Evolutionary conservation across 1,140 invertebrate species (phyloP), one percentile per base, ranked within the genome.

Genomic region (Lepidostoma basale): DNA sequence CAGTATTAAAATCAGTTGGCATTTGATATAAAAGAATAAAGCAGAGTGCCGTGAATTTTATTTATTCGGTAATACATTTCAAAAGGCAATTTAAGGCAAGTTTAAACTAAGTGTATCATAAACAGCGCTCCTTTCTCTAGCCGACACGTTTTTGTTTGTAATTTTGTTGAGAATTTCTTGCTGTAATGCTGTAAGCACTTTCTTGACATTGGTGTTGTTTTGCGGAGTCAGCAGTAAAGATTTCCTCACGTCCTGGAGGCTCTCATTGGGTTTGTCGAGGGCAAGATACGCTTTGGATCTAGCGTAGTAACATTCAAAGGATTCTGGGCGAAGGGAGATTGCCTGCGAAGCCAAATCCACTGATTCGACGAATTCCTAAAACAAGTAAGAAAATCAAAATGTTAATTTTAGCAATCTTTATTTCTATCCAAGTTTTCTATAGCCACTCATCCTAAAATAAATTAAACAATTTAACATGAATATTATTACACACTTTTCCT

Each of bases 251-350:
- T 86, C 85, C 1, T 84, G 82, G 2, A 85, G 74, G 0, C 85
- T 85, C 63, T 85, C 85, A 2, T 83, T 81, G 0, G 83, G 74
- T 20, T 77, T 75, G 67, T 84, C 82, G n/a, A 82, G 74, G 5
- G 95, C 93, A 66, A 95, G 84, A 54, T 89, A 88, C 5, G 94
- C 95, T 76, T 95, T 90, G 0, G 95, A 91, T 76, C 95, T 85
- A 1, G 94, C 93, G 78, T 97, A 97, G 75, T 90, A 95, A 1
- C 94, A 95, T 83, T 98, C 96, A 77, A 93, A 97, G 1, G 92
- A 96, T 74, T 91, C 88, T 3, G 92, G 89, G 73, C 92, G 91
- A 64, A 95, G 83, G 45, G 89, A 87, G 22, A 97, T 84, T 0
- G 93, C 95, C 79, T 94, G 88, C 39, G 91, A 89, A 3, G 95